Base-by-base conservation (phyloP, 2,888 invertebrate species). In the Hypercompe scribonia region DNA sequence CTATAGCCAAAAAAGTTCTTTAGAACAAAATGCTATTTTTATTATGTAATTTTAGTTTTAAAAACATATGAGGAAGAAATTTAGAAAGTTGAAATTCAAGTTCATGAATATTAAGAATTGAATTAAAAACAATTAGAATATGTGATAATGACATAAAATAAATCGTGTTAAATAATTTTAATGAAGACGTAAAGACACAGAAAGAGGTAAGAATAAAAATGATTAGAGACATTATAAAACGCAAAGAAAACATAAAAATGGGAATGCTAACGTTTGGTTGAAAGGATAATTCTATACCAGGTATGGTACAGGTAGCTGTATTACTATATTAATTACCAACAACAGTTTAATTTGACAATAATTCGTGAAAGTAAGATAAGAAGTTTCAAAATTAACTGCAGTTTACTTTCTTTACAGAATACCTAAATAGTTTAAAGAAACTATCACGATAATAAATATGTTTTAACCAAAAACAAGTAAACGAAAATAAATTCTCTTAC, bases 301-400 rank as follows among this genome's bases (percentile, higher is more conserved):
- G 10, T 58, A 54, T 2, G 10, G 10, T n/a, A 1, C 10, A 54
- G n/a, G n/a, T 11, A 54, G n/a, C 11, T 54, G 5, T 15, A 58
- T 15, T 3, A 28, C 13, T 58, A 58, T 13, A 58, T 28, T 58
- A 1, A 28, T 15, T 61, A 15, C n/a, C 3, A 5, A 31, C 58
- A 28, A 31, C 28, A n/a, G 36, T 7, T n/a, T 3, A 54, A 54
- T n/a, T 54, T 54, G 24, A 24, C 24, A 54, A 54, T 11, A 11
- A 54, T 4, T 54, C 66, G 68, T 76, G 3, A 73, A 70, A 71
- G 71, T 63, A 13, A 72, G n/a, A 71, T 65, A 63, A 71, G 64
- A 36, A 73, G 42, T 71, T 54, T 33, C 21, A 39, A 24, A 4
- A 67, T 31, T 50, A 68, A 58, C n/a, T 36, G 18, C 28, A 42